phyloP scores from a whole-genome alignment of 2,888 invertebrate genomes.

The Nomada ruficornis region DNA sequence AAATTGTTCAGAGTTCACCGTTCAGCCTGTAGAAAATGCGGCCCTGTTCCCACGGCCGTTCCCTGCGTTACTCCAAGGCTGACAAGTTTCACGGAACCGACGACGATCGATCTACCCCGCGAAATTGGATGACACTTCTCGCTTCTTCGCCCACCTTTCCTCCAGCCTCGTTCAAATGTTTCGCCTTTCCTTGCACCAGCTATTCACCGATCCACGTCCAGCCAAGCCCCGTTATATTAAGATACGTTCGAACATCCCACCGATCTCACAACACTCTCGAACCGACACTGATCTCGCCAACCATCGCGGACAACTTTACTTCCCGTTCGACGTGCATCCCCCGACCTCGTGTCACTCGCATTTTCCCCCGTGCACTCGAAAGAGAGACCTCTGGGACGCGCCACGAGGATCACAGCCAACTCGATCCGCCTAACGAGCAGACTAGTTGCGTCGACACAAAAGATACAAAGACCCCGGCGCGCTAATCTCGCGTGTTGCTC shows the following conservation, averaged over 20 bases:
- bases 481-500: constrained; percentile 26
- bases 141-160: not conserved
- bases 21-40: constrained; percentile 1
- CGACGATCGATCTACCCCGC: constrained; percentile 37
- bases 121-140: not conserved
- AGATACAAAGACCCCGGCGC: not conserved
- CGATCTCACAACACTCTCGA: constrained; percentile 38
- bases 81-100: constrained; percentile 9
- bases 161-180: not conserved
- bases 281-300: constrained; percentile 7
- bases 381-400: not conserved
- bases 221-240: not conserved
- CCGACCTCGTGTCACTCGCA: constrained; percentile 27
- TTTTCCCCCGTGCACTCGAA: not conserved
- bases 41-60: constrained; percentile 9
- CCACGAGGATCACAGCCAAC: constrained; percentile 2
- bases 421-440: not conserved
- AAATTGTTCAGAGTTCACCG: constrained; percentile 7
- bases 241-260: not conserved
- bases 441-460: constrained; percentile 3
- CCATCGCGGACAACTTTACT: not conserved
- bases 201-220: too few relatives aligned
- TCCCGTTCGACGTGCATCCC: constrained; percentile 12
- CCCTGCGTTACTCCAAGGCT: constrained; percentile 15
- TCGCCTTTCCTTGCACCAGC: too few relatives aligned